These are phyloP conservation scores for Alcedo quadribrachys DNA, from an alignment of 2,797 vertebrate species.

Conservation along the genomic window DNA sequence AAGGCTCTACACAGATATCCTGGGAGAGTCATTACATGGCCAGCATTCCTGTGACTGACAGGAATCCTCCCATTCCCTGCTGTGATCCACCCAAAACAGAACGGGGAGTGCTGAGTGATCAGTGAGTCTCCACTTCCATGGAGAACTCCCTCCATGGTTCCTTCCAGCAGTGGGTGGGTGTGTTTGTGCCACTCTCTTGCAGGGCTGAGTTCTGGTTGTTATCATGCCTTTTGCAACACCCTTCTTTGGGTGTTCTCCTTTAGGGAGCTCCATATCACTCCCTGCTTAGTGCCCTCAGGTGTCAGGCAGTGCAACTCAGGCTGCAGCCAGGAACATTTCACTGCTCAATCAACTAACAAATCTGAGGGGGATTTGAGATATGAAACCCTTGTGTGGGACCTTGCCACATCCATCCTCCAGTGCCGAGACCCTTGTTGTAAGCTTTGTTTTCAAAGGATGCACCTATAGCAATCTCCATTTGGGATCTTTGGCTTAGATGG, in stretches of 20 bases:
- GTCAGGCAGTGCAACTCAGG: not conserved
- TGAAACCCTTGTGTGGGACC: not conserved
- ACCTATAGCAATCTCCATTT: not conserved
- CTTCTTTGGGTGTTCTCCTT: not conserved
- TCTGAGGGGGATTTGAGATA: not conserved
- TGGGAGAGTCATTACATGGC: not conserved
- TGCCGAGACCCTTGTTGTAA: not conserved
- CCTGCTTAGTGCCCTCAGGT: not conserved
- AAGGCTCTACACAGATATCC: not conserved
- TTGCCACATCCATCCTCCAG: not conserved
- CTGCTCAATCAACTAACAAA: not conserved
- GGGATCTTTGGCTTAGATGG: not conserved
- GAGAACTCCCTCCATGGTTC: not conserved
- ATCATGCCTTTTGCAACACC: rapidly evolving
- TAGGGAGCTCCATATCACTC: not conserved
- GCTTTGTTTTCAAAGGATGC: rapidly evolving
- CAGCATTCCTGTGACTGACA: not conserved
- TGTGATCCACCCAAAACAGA: not conserved
- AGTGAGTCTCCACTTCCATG: rapidly evolving
- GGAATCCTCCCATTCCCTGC: not conserved
- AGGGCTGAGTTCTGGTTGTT: not conserved
- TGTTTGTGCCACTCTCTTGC: not conserved
- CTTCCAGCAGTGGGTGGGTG: rapidly evolving
- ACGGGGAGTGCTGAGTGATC: not conserved
- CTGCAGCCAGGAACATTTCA: not conserved